Conservation (phyloP, 2,113 vertebrate species). For the Laticauda laticaudata region DNA sequence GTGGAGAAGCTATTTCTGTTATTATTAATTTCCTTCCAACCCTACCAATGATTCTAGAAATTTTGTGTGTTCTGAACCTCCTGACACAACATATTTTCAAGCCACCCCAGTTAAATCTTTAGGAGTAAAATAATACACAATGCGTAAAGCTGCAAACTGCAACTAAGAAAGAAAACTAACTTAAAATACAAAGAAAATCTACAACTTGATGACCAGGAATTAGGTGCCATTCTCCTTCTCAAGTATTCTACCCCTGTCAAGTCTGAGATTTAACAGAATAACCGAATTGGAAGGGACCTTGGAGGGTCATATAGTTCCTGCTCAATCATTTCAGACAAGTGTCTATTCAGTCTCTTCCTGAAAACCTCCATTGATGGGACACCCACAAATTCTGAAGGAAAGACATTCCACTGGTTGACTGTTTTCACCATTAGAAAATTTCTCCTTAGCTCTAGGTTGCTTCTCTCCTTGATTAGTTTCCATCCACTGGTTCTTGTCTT, state of each 20-base stretch:
- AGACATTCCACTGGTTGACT: not conserved
- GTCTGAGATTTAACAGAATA: not conserved
- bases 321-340: not conserved
- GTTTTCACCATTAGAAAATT: not conserved
- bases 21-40: slow-evolving; percentile 55
- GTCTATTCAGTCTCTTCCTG: not conserved
- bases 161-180: not conserved
- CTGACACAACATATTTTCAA: not conserved
- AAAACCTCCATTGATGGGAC: not conserved
- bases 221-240: not conserved
- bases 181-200: not conserved
- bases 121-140: not conserved
- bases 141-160: not conserved
- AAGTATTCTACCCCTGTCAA: too few species aligned
- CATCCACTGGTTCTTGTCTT: not conserved
- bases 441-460: not conserved
- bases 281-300: not conserved
- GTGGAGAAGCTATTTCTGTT: slow-evolving; percentile 48
- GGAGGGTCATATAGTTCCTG: not conserved
- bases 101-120: not conserved
- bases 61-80: not conserved
- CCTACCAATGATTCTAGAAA: fast-evolving
- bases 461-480: not conserved
- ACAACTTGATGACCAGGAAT: not conserved
- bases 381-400: not conserved